Evolutionary conservation across 2,888 invertebrate genomes (phyloP), one percentile per base, ranked within the genome.

Genomic region (Baccha elongata): DNA sequence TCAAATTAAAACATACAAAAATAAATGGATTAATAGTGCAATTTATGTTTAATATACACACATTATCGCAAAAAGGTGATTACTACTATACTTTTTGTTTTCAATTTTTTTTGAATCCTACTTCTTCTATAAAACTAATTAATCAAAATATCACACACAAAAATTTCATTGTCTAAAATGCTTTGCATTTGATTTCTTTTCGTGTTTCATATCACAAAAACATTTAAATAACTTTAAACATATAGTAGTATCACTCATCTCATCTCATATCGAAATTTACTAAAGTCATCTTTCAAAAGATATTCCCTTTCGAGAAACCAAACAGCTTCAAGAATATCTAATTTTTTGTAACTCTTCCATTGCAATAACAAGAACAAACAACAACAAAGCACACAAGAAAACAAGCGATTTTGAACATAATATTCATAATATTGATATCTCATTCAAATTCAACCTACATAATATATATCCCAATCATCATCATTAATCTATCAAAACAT

Each of bases 21-120:
- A 67, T 83, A 83, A 83, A 83, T 83, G 83, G 83, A 83, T 83
- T 78, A 83, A 78, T 71, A 83, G 83, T 83, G 83, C 62, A 68
- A 83, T 83, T 83, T 83, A 83, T 83, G 83, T 83, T 83, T 53
- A 83, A 83, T 68, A 68, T 83, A 78, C 83, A 83, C 72, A 83
- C 62, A 68, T 58, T 73, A 78, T 83, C 83, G 72, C 83, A 83
- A 83, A 78, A 83, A 83, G 83, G 83, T 83, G 83, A 83, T 68
- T 83, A 78, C 83, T 76, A 60, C 74, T 46, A 46, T 10, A 58
- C 35, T 40, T 35, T 58, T 53, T 40, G n/a, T n/a, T n/a, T 42
- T 44, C 7, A 29, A 11, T 29, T 29, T 29, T 15, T 62, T 46
- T 46, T 62, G 29, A 42, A 37, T 44, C 21, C 23, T 58, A 40